Evolutionary conservation across 2,113 vertebrate species (phyloP).

Genomic region (Chaetodon auriga): DNA sequence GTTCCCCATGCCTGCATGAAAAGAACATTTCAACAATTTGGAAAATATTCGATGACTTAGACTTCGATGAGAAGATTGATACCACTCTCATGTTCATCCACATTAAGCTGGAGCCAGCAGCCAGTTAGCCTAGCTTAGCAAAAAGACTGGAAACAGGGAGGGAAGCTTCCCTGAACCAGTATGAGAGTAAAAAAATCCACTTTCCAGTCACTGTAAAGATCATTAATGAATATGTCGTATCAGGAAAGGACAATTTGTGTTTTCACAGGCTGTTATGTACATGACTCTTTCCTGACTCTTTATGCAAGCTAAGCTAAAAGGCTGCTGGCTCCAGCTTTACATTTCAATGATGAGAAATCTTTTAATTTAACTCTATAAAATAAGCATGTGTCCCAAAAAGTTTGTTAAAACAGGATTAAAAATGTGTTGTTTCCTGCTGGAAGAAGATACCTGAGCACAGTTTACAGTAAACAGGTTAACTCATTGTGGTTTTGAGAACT

Average conservation of each 20-base stretch:
- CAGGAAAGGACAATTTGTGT: background rate
- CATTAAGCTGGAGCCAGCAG: background rate
- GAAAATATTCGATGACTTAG: no score
- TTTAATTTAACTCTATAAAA: background rate
- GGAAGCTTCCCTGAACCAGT: no score
- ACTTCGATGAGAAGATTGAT: background rate
- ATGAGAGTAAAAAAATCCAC: background rate
- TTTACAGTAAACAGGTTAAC: background rate
- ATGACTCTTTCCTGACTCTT: background rate
- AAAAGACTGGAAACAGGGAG: background rate
- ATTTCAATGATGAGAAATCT: background rate
- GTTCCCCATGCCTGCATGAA: background rate
- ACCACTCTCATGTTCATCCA: background rate
- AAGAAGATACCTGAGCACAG: background rate
- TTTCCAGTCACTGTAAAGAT: background rate
- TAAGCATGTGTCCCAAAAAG: background rate
- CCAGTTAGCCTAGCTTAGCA: conserved; percentile 8
- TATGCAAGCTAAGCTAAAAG: background rate
- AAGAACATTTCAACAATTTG: background rate
- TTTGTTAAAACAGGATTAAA: background rate
- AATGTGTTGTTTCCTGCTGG: background rate
- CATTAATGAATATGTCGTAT: background rate
- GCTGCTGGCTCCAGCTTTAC: no score
- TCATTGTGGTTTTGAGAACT: background rate
- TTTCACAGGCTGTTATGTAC: background rate